Evolutionary conservation across 1,140 invertebrate species (phyloP).

Genomic region (Octopus sinensis): DNA sequence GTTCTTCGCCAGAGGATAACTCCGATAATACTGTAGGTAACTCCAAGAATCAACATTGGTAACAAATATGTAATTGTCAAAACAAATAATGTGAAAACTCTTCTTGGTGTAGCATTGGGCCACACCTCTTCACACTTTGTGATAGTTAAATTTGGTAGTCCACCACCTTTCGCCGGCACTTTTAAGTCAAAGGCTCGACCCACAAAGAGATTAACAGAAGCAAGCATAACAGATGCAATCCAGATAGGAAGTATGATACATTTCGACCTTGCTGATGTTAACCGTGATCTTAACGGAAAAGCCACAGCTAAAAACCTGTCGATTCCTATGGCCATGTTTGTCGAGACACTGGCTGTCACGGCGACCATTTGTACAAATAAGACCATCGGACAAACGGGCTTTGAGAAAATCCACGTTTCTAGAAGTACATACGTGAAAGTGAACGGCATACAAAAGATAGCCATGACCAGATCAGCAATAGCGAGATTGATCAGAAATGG

Average conservation of each 20-base stretch:
- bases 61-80: slow-evolving; percentile 60
- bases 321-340: slow-evolving; percentile 53
- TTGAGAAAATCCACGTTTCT: slow-evolving; percentile 48
- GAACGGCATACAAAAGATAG: slow-evolving; percentile 56
- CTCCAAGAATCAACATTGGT: slow-evolving; percentile 58
- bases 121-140: slow-evolving; percentile 41
- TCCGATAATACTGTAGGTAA: slow-evolving; percentile 58
- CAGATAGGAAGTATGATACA: slow-evolving; percentile 58
- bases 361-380: slow-evolving; percentile 51
- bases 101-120: slow-evolving; percentile 32
- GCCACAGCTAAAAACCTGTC: slow-evolving; percentile 49
- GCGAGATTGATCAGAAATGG: slow-evolving; percentile 76
- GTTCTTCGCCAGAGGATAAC: slow-evolving; percentile 55
- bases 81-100: slow-evolving; percentile 59
- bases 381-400: slow-evolving; percentile 49
- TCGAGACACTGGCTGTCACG: slow-evolving; percentile 50
- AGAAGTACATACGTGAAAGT: slow-evolving; percentile 51
- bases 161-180: slow-evolving; percentile 9
- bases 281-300: slow-evolving; percentile 44
- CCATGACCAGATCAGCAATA: slow-evolving; percentile 54
- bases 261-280: slow-evolving; percentile 38
- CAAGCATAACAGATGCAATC: slow-evolving; percentile 54
- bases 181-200: slow-evolving; percentile 48
- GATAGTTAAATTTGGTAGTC: background rate
- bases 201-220: slow-evolving; percentile 58